phyloP scores from a whole-genome alignment of 2,113 vertebrate genomes.

The Sylvilagus bachmani region DNA sequence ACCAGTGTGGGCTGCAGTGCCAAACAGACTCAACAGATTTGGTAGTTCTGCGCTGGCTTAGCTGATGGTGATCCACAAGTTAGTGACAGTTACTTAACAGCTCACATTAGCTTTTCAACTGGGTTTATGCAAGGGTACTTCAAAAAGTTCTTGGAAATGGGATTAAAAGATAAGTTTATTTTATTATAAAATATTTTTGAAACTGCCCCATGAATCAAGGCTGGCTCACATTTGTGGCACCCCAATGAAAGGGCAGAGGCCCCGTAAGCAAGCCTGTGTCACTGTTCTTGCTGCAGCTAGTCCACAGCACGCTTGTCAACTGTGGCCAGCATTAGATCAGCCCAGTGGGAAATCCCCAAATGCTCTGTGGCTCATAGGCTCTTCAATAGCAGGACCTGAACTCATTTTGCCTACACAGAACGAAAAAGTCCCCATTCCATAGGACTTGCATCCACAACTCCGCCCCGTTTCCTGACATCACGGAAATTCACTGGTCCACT shows the following conservation, averaged over 20 bases:
- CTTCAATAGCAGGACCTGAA: not conserved
- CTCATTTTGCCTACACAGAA: not conserved
- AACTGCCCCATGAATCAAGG: not conserved
- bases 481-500: constrained; percentile 69
- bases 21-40: not conserved
- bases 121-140: not conserved
- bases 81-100: constrained; percentile 1
- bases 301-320: not conserved
- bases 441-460: not conserved
- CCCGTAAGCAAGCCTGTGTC: not conserved
- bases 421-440: not conserved
- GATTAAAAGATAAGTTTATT: too few relatives aligned
- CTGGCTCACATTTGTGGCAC: not conserved
- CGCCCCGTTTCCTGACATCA: constrained; percentile 38
- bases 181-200: too few relatives aligned
- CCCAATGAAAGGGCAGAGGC: not conserved
- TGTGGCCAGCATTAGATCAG: not conserved
- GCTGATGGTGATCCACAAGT: not conserved
- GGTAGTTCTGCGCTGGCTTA: not conserved
- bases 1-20: not conserved
- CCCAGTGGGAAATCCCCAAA: not conserved
- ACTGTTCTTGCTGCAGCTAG: not conserved
- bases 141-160: too few relatives aligned
- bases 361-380: not conserved
- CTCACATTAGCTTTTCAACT: not conserved